Conservation (phyloP, 1,140 invertebrate genomes). For the Steinernema khuongi region DNA sequence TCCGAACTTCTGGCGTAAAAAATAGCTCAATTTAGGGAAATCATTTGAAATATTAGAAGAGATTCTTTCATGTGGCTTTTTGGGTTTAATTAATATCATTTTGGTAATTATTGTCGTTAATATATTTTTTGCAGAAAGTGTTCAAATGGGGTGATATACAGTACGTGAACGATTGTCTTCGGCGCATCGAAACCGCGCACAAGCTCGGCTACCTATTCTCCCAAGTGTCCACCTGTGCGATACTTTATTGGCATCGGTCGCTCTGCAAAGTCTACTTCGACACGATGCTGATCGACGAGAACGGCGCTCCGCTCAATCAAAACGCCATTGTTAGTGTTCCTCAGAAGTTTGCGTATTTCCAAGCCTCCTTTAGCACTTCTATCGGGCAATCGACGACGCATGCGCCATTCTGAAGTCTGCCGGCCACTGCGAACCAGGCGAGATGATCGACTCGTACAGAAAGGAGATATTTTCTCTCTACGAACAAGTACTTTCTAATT, state of each 20-base stretch:
- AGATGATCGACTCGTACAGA: slow-evolving; percentile 30
- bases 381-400: slow-evolving; percentile 30
- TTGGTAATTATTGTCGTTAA: not conserved
- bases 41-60: no score
- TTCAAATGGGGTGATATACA: slow-evolving; percentile 49
- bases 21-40: no score
- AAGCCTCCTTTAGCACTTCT: slow-evolving; percentile 61
- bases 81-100: slow-evolving; percentile 60
- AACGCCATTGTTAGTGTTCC: not conserved
- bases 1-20: no score
- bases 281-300: slow-evolving; percentile 67
- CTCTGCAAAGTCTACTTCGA: slow-evolving; percentile 73
- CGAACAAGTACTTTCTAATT: slow-evolving; percentile 44
- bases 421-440: slow-evolving; percentile 15
- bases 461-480: slow-evolving; percentile 37
- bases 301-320: slow-evolving; percentile 64
- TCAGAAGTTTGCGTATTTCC: not conserved
- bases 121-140: slow-evolving; percentile 60
- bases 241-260: slow-evolving; percentile 76
- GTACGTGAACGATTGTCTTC: slow-evolving; percentile 67
- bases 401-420: slow-evolving; percentile 14
- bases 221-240: slow-evolving; percentile 69
- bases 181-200: slow-evolving; percentile 63
- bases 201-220: slow-evolving; percentile 61
- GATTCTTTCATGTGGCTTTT: no score